Conservation (phyloP, 1,140 invertebrate genomes). For the Drosophila kikkawai region DNA sequence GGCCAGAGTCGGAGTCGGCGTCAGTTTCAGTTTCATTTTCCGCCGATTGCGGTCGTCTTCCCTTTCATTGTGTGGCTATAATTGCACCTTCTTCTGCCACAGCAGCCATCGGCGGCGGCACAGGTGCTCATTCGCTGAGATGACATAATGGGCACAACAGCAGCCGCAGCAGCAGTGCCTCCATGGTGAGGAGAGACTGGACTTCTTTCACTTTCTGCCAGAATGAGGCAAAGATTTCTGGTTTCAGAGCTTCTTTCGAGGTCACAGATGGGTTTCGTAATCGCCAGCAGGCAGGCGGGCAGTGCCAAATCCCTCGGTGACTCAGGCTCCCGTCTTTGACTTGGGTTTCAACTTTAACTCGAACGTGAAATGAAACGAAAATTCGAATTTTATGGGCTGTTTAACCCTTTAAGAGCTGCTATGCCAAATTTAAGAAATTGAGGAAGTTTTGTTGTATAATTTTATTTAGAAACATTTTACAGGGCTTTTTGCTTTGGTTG, state of each 20-base stretch:
- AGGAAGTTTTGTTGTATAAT: too few relatives aligned
- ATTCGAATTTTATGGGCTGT: constrained; percentile 38
- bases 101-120: background rate
- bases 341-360: background rate
- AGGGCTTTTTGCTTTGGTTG: too few relatives aligned
- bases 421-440: background rate
- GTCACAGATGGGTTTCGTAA: constrained; percentile 36
- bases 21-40: constrained; percentile 60
- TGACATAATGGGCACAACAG: constrained; percentile 45
- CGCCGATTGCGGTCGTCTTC: constrained; percentile 45
- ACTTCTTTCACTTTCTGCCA: constrained; percentile 57
- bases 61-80: constrained; percentile 40
- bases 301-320: constrained; percentile 4
- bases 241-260: constrained; percentile 43
- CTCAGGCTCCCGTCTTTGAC: background rate
- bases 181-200: background rate
- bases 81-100: constrained; percentile 12
- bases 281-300: background rate
- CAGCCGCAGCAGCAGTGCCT: background rate
- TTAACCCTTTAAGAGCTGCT: background rate
- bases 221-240: constrained; percentile 34
- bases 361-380: constrained; percentile 49
- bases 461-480: background rate
- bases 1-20: constrained; percentile 24
- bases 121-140: constrained; percentile 30